Evolutionary conservation across 1,140 invertebrate genomes (phyloP), one percentile per base, ranked within the genome.

Genomic region (Neomicropteryx cornuta): DNA sequence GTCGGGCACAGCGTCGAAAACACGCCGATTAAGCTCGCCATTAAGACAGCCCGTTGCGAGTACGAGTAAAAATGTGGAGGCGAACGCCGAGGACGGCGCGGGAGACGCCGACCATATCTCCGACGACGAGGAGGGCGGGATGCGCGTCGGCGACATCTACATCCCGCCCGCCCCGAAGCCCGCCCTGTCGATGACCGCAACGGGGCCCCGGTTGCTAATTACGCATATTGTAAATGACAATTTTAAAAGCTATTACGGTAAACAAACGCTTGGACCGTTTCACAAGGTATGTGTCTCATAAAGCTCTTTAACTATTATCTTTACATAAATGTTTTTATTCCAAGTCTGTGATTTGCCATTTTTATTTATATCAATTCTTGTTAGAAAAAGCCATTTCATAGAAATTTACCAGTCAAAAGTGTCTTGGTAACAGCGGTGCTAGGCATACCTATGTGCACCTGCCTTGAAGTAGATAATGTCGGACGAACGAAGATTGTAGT

Each of bases 171-270:
- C 85, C 5, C 75, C 81, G n/a, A 75, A 72, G 38, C 73, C 77
- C 5, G 70, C 77, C n/a, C 71, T 72, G 23, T 77, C 78, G 17
- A 72, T 76, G 46, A 79, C 83, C 44, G 71, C 65, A n/a, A 72
- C 58, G 14, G 86, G 79, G 0, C 79, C 86, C 5, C 70, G 95
- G 10, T 62, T 99, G 17, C 82, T 99, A 28, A 97, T 99, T 19
- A 82, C 80, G 1, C 77, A 92, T 45, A 97, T 99, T 50, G 77
- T 81, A 0, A 96, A 95, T 62, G 71, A 79, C 20, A 95, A 97
- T 63, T 99, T 99, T 57, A 99, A 99, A 70, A 97, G 94, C 55
- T 99, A 98, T 59, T 91, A 85, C 41, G 88, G 87, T 1, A 71
- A 73, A 31, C 75, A 86, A 54, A 62, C 72, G 10, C 62, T 92